Evolutionary conservation across 2,888 invertebrate genomes (phyloP).

Genomic region (Amorpha juglandis): DNA sequence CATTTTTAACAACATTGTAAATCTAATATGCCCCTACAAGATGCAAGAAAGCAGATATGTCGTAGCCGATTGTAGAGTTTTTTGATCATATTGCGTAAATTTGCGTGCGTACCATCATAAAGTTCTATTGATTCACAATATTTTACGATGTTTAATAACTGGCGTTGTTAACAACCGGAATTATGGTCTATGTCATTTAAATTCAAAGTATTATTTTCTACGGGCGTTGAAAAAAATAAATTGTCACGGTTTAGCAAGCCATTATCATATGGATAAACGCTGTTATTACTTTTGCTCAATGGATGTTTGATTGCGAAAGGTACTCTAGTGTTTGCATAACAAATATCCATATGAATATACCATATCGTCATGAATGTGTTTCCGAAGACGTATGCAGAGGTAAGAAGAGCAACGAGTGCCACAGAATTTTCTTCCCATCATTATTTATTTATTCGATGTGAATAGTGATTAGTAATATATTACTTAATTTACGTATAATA

Average conservation of each 20-base stretch:
- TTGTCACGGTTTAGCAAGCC: not conserved
- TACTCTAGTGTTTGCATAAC: not conserved
- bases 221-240: constrained; percentile 6
- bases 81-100: not conserved
- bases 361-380: not conserved
- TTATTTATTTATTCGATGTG: too few relatives aligned
- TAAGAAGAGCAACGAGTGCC: too few relatives aligned
- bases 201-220: constrained; percentile 4
- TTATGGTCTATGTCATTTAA: constrained; percentile 15
- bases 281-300: constrained; percentile 23
- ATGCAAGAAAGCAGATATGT: not conserved
- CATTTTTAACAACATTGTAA: too few relatives aligned
- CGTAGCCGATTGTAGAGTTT: not conserved
- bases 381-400: not conserved
- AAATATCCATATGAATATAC: not conserved
- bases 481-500: too few relatives aligned
- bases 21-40: too few relatives aligned
- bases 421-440: too few relatives aligned
- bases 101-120: not conserved
- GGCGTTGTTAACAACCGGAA: constrained; percentile 4
- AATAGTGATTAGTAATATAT: too few relatives aligned
- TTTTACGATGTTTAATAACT: not conserved
- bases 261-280: constrained; percentile 12
- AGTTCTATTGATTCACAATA: not conserved
- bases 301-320: not conserved